Base-by-base conservation (phyloP, 2,888 invertebrate species). In the Tiphia femorata region DNA sequence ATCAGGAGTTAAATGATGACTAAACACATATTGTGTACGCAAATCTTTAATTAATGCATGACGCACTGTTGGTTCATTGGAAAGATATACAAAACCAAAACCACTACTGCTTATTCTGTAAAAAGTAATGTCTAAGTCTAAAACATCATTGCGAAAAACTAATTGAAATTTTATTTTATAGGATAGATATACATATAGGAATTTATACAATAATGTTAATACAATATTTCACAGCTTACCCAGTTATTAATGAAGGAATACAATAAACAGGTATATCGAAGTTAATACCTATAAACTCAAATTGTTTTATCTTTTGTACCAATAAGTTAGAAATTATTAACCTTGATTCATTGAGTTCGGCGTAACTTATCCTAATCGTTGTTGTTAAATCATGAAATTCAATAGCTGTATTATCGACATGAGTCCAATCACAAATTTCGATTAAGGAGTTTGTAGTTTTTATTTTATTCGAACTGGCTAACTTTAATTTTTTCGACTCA, bases 251-350 rank as follows among this genome's bases (percentile, higher is more conserved):
- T 42, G 67, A 58, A 30, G 77, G 72, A 47, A 80, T 56, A 37
- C 73, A 76, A 47, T 69, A 67, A 14, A 53, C 54, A 6, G 67
- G 58, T 37, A 73, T 41, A 46, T 78, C 70, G 47, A 20, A 52
- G 41, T 70, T 53, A 14, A 81, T 76, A 21, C 76, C 79, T 37
- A 81, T 64, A 52, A 76, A 81, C 62, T 64, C 62, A 8, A 64
- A 59, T n/a, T 30, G n/a, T 10, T 51, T 16, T 27, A 67, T 38
- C 16, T 47, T 21, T 33, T 21, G 44, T n/a, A n/a, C n/a, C 16
- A 80, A 56, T 37, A 59, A 21, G 38, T 53, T 33, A 6, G 49
- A 50, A 20, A 77, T 37, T 14, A 29, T 29, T 21, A 48, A 10
- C 19, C 52, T 57, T 10, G 67, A 43, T 2, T 27, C 30, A 35